phyloP scores from a whole-genome alignment of 2,797 vertebrate species.

The Otus scops region DNA sequence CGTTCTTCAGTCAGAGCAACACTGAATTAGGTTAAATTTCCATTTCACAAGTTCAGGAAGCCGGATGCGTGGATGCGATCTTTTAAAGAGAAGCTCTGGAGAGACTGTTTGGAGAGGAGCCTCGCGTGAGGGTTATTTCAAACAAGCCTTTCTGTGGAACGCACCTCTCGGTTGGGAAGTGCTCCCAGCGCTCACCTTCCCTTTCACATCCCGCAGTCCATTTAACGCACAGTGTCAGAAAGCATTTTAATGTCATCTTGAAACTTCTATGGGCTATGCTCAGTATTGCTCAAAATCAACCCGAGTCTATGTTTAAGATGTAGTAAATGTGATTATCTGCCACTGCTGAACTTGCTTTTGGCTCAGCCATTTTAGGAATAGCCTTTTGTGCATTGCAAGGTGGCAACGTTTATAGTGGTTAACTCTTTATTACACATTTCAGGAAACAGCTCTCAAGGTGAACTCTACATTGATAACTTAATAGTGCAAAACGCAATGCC shows the following conservation, averaged over 20 bases:
- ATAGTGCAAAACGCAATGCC: background rate
- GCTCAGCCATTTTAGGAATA: background rate
- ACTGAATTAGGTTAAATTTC: background rate
- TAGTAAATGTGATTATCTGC: background rate
- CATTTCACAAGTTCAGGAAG: slow-evolving; percentile 28
- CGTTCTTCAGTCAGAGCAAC: background rate
- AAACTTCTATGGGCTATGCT: background rate
- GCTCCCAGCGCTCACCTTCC: background rate
- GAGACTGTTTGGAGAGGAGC: background rate
- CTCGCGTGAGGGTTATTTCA: background rate
- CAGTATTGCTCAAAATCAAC: background rate
- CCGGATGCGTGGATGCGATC: background rate
- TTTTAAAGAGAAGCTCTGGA: background rate
- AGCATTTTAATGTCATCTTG: background rate
- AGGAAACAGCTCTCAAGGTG: background rate
- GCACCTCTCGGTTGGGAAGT: rapidly evolving
- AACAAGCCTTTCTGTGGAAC: background rate
- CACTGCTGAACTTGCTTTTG: background rate
- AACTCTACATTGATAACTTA: background rate
- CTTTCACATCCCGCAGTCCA: background rate
- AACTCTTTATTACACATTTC: background rate
- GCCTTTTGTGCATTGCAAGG: background rate
- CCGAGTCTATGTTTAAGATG: background rate
- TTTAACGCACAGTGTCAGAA: background rate
- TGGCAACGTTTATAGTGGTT: background rate